phyloP scores from a whole-genome alignment of 1,140 invertebrate genomes.

The Scaptomyza pallida region DNA sequence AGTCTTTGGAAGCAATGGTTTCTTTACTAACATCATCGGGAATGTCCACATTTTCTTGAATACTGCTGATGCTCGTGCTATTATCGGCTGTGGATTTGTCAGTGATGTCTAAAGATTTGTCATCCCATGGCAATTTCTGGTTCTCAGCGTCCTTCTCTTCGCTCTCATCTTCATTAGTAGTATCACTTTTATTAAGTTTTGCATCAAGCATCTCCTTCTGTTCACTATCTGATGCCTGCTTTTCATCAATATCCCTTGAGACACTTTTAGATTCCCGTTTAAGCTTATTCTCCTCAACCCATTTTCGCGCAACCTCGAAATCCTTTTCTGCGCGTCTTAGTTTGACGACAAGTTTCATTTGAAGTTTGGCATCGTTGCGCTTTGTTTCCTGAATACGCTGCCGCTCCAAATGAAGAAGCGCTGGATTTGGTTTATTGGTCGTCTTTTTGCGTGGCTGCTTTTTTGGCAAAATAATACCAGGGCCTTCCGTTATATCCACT shows the following conservation, averaged over 20 bases:
- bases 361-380: conserved; percentile 67
- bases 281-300: conserved; percentile 25
- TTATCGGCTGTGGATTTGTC: not conserved
- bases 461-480: conserved; percentile 33
- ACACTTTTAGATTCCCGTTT: not conserved
- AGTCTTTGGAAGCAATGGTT: not conserved
- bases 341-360: conserved; percentile 65
- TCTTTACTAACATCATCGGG: not conserved
- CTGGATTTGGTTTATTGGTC: conserved; percentile 80
- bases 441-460: conserved; percentile 82
- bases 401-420: conserved; percentile 67
- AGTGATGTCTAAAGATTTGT: not conserved
- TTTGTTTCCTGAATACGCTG: conserved; percentile 74
- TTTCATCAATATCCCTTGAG: not conserved
- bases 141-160: not conserved
- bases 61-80: not conserved
- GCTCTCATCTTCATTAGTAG: not conserved
- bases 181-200: not conserved
- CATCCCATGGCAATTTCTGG: not conserved
- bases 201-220: not conserved
- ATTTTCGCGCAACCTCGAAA: conserved; percentile 59
- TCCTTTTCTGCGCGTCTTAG: conserved; percentile 65
- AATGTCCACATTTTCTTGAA: not conserved
- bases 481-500: conserved; percentile 63
- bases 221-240: not conserved